Evolutionary conservation across 1,140 invertebrate species (phyloP).

Genomic region (Trinorchestia longiramus): DNA sequence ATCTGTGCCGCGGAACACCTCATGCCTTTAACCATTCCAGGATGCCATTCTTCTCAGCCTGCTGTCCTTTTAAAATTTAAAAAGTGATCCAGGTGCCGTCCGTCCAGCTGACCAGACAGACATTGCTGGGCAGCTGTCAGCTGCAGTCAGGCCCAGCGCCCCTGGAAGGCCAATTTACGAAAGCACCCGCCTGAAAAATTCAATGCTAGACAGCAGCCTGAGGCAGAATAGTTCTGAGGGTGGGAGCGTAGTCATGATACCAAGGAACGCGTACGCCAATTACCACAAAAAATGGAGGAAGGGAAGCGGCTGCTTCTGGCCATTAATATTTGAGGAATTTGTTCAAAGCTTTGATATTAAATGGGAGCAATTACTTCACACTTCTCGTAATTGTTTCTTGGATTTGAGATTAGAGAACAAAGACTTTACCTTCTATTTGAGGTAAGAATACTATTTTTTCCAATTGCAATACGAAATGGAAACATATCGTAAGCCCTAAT

Average conservation of each 20-base stretch:
- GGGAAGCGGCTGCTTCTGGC: background rate
- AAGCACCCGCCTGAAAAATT: background rate
- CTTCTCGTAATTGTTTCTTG: background rate
- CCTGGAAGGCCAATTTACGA: background rate
- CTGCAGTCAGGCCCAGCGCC: background rate
- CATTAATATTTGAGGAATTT: background rate
- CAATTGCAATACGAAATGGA: too few relatives aligned
- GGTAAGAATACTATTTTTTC: too few relatives aligned
- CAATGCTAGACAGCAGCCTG: background rate
- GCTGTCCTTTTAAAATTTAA: background rate
- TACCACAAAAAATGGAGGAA: background rate
- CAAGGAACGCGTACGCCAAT: background rate
- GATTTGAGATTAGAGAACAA: background rate
- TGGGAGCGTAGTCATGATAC: background rate
- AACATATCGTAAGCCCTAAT: too few relatives aligned
- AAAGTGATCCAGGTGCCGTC: background rate
- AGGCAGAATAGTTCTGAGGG: background rate
- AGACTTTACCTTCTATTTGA: background rate
- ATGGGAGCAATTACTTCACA: background rate
- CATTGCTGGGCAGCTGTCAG: conserved; percentile 4
- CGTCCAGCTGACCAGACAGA: conserved; percentile 4
- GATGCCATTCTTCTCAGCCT: background rate
- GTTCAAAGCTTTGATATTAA: background rate
- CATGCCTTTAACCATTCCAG: background rate
- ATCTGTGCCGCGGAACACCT: background rate